A percentile compares a stretch with the other conserved stretches of the same genome.
These are phyloP conservation scores for Malacosoma neustria DNA, from an alignment of 2,888 invertebrate genomes.

Conservation along the genomic window DNA sequence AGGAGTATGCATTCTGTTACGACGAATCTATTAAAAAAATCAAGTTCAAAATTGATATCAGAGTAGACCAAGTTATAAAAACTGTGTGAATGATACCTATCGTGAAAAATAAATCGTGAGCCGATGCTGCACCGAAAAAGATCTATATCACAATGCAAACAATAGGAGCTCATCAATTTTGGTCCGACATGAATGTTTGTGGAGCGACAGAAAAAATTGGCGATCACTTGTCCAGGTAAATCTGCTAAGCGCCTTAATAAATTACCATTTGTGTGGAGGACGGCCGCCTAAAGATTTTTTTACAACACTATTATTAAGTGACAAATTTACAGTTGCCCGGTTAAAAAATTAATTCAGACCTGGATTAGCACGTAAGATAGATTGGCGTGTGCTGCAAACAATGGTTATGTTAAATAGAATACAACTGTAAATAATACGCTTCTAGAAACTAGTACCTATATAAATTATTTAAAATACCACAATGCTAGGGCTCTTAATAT, in stretches of 20 bases:
- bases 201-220: slow-evolving; percentile 36
- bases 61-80: slow-evolving; percentile 9
- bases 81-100: slow-evolving; percentile 19
- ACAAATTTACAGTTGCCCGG: slow-evolving; percentile 27
- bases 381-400: slow-evolving; percentile 3
- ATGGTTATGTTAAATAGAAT: slow-evolving; percentile 1
- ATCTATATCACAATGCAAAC: slow-evolving; percentile 40
- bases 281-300: slow-evolving; percentile 57
- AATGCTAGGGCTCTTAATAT: neutral
- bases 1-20: too few relatives aligned
- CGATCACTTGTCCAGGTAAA: slow-evolving; percentile 51
- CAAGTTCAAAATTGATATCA: slow-evolving; percentile 8
- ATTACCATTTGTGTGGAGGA: slow-evolving; percentile 42
- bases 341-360: slow-evolving; percentile 13
- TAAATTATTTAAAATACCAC: neutral
- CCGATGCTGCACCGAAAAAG: slow-evolving; percentile 26
- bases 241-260: slow-evolving; percentile 47
- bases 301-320: slow-evolving; percentile 26
- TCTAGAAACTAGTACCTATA: neutral
- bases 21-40: too few relatives aligned
- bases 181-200: slow-evolving; percentile 31
- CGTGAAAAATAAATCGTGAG: slow-evolving; percentile 18
- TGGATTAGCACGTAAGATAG: slow-evolving; percentile 7
- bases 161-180: slow-evolving; percentile 52
- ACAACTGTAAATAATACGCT: neutral